These are phyloP conservation scores for Microctonus hyperodae DNA, from an alignment of 2,888 invertebrate genomes.

Conservation along the genomic window DNA sequence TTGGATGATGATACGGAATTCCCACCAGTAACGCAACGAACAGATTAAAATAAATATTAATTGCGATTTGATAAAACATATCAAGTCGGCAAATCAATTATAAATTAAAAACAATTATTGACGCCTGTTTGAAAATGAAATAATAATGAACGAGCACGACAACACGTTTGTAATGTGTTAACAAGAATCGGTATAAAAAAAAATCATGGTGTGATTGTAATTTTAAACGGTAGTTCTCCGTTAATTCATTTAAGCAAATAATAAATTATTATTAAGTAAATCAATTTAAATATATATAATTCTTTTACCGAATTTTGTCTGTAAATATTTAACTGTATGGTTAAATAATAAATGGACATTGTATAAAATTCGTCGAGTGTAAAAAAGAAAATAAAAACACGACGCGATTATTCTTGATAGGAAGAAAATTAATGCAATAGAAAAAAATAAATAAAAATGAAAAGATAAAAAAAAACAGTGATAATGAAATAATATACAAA, in stretches of 20 bases:
- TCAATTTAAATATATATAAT: constrained; percentile 15
- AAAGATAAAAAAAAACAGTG: constrained; percentile 23
- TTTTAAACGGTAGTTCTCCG: constrained; percentile 4
- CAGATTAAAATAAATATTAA: constrained; percentile 61
- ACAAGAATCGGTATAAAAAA: background rate
- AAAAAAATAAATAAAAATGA: constrained; percentile 20
- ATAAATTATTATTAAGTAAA: constrained; percentile 15
- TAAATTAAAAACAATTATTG: constrained; percentile 28
- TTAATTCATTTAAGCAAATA: background rate
- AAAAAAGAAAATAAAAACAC: background rate
- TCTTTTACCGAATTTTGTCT: background rate
- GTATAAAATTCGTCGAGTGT: background rate
- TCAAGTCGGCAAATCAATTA: constrained; percentile 38
- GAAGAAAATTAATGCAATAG: background rate
- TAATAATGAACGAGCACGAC: background rate
- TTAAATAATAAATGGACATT: background rate
- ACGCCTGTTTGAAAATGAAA: background rate
- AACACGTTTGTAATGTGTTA: background rate
- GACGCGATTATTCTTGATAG: background rate
- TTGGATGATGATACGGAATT: constrained; percentile 85
- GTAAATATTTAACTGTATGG: background rate
- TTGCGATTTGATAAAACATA: constrained; percentile 35
- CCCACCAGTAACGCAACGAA: constrained; percentile 77
- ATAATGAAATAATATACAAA: constrained; percentile 14
- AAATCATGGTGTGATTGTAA: constrained; percentile 15